Evolutionary conservation across 2,888 invertebrate species (phyloP).

Genomic region (Campoplex nolae): DNA sequence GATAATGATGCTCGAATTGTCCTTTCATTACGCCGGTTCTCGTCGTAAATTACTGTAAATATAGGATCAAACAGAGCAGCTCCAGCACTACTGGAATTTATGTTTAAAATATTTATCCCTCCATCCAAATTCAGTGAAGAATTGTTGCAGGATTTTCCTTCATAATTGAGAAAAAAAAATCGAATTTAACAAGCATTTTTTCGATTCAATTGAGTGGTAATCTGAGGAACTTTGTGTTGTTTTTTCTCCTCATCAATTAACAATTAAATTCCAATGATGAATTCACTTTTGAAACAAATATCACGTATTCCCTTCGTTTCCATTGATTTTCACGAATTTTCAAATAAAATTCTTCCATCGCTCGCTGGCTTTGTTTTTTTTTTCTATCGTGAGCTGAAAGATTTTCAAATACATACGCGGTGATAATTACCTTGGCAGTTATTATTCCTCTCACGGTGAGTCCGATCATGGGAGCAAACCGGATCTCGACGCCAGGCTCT

Average conservation of each 20-base stretch:
- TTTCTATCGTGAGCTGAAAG: neutral
- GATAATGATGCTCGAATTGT: no score
- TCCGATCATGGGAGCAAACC: conserved; percentile 96
- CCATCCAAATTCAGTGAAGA: no score
- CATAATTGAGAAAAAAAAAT: no score
- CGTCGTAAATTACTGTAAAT: no score
- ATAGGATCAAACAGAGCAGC: no score
- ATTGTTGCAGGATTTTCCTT: no score
- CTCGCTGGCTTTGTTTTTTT: neutral
- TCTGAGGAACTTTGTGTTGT: no score
- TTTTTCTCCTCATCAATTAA: neutral
- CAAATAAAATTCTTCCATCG: neutral
- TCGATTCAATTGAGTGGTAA: no score
- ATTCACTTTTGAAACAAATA: neutral
- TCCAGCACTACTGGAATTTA: no score
- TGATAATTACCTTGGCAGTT: conserved; percentile 92
- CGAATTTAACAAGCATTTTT: no score
- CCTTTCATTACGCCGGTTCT: no score
- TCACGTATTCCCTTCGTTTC: neutral
- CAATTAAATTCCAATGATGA: neutral
- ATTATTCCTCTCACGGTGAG: conserved; percentile 96
- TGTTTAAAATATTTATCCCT: no score
- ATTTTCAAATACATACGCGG: conserved; percentile 2
- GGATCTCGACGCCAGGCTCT: conserved; percentile 95
- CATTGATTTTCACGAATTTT: neutral